Evolutionary conservation across 2,888 invertebrate genomes (phyloP).

Genomic region (Thelaira solivaga): DNA sequence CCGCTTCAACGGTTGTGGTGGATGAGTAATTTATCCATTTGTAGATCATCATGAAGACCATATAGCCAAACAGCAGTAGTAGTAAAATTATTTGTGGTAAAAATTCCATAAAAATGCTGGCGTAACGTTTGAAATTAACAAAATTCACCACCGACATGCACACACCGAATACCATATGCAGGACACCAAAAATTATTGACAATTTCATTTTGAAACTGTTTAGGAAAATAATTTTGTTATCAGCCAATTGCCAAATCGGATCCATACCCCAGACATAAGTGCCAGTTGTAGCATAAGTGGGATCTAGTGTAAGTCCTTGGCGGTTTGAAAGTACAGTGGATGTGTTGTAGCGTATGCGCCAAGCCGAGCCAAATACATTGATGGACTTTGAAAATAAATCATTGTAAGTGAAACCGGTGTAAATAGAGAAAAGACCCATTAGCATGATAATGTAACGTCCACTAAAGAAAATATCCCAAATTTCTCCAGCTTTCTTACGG

Average conservation of each 20-base stretch:
- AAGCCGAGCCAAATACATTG: conserved; percentile 94
- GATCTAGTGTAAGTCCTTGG: conserved; percentile 81
- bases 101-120: conserved; percentile 88
- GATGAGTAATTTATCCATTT: conserved; percentile 90
- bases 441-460: conserved; percentile 97
- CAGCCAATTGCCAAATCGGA: conserved; percentile 86
- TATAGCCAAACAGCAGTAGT: conserved; percentile 91
- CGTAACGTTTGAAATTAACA: conserved; percentile 84
- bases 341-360: conserved; percentile 82
- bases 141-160: conserved; percentile 88
- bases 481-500: conserved; percentile 87
- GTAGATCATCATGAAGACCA: conserved; percentile 93
- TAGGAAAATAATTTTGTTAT: conserved; percentile 94
- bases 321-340: conserved; percentile 78
- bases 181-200: conserved; percentile 94
- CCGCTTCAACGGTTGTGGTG: conserved; percentile 69
- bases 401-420: conserved; percentile 98
- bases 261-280: conserved; percentile 90
- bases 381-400: conserved; percentile 97
- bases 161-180: conserved; percentile 97
- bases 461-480: conserved; percentile 98
- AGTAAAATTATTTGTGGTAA: conserved; percentile 94
- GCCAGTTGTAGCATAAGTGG: conserved; percentile 77
- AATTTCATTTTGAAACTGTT: conserved; percentile 98
- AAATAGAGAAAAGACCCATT: conserved; percentile 98